These are phyloP conservation scores for Daboia siamensis DNA, from an alignment of 2,113 vertebrate species.

Conservation along the genomic window DNA sequence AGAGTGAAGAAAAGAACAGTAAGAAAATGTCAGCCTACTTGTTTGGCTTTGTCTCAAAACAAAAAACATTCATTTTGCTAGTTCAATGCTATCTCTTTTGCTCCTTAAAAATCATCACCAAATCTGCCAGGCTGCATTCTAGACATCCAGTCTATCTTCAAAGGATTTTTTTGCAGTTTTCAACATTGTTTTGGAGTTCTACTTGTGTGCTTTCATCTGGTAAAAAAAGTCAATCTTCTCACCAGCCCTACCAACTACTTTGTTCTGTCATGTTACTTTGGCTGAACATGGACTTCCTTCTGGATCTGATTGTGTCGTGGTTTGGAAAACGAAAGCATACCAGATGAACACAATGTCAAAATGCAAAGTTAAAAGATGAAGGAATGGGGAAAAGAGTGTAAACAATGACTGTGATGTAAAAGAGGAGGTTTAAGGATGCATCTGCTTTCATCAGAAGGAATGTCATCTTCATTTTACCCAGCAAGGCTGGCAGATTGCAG, in stretches of 20 bases:
- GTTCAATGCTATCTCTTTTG: background rate
- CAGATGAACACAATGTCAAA: background rate
- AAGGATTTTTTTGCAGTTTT: background rate
- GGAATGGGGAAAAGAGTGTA: background rate
- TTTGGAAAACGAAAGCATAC: background rate
- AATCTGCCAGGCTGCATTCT: background rate
- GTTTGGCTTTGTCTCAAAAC: background rate
- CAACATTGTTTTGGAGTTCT: background rate
- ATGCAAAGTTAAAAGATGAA: conserved; percentile 17
- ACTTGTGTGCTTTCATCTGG: background rate
- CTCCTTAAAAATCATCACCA: background rate
- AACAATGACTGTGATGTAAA: background rate
- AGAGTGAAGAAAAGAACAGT: background rate
- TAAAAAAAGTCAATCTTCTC: conserved; percentile 1
- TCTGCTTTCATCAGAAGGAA: background rate
- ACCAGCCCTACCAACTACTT: background rate
- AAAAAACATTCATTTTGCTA: background rate
- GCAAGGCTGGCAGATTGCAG: background rate
- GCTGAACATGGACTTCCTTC: background rate
- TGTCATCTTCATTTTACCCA: background rate
- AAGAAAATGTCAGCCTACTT: background rate
- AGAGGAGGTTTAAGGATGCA: background rate
- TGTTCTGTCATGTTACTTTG: conserved; percentile 17
- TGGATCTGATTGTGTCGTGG: background rate
- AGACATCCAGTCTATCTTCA: conserved; percentile 6